These are phyloP conservation scores for Synodontis membranacea DNA, from an alignment of 2,113 vertebrate genomes.

Conservation along the genomic window DNA sequence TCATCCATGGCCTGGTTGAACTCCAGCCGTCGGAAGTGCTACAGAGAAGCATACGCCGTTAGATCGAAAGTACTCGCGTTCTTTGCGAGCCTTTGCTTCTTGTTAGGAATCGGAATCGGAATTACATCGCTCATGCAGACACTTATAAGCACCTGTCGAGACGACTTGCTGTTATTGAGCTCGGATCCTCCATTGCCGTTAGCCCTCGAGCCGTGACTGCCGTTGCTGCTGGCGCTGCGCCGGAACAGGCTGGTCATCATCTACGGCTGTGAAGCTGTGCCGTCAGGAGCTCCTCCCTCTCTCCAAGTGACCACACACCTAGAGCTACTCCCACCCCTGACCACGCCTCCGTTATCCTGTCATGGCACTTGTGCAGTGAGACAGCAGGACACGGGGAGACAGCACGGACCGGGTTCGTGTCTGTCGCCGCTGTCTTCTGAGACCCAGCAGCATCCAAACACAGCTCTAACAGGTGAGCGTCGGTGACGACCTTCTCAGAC, in stretches of 20 bases:
- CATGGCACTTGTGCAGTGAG: slow-evolving; percentile 23
- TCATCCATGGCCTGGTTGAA: slow-evolving; percentile 99
- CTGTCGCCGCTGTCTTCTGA: not conserved
- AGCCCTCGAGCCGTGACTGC: slow-evolving; percentile 62
- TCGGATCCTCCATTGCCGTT: slow-evolving; percentile 64
- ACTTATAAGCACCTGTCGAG: slow-evolving; percentile 42
- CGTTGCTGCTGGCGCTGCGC: slow-evolving; percentile 63
- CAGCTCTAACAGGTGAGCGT: not conserved
- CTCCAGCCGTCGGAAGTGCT: slow-evolving; percentile 87
- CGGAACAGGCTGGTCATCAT: slow-evolving; percentile 86
- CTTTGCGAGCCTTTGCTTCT: not conserved
- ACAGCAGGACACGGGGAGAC: slow-evolving; percentile 3
- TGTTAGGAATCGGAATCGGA: not conserved
- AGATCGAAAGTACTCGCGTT: not conserved
- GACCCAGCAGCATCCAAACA: slow-evolving; percentile 38
- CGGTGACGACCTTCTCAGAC: not conserved
- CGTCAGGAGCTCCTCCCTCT: not conserved
- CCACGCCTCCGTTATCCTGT: slow-evolving; percentile 38
- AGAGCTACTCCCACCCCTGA: slow-evolving; percentile 26
- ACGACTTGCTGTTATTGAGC: slow-evolving; percentile 86
- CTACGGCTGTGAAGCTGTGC: slow-evolving; percentile 20
- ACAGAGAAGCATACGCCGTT: not conserved
- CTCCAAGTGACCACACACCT: slow-evolving; percentile 13
- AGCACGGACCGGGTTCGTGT: not conserved
- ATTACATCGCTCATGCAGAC: not conserved